Evolutionary conservation across 2,113 vertebrate species (phyloP).

Genomic region (Tragelaphus scriptus): DNA sequence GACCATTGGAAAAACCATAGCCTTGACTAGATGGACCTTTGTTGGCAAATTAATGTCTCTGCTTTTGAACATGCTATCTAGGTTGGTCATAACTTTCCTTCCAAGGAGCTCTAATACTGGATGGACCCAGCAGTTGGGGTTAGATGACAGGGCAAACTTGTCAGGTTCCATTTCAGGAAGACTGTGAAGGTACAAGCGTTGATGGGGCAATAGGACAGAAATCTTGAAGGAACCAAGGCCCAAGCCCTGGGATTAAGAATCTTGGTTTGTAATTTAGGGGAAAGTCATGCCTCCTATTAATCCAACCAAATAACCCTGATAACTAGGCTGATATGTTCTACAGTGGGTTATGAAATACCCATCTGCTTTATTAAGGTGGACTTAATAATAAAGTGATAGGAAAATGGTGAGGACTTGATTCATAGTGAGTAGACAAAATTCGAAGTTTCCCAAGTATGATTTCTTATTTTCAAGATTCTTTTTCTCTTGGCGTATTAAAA

Average conservation of each 20-base stretch:
- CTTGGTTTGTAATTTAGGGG: not conserved
- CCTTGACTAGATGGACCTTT: too few relatives aligned
- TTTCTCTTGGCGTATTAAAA: not conserved
- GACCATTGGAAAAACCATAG: too few relatives aligned
- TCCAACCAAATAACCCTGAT: not conserved
- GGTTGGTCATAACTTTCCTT: too few relatives aligned
- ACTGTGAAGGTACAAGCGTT: not conserved
- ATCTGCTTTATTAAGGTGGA: not conserved
- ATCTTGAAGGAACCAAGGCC: not conserved
- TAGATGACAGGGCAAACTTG: not conserved
- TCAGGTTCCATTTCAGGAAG: not conserved
- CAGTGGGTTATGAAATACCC: not conserved
- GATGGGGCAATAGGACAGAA: not conserved
- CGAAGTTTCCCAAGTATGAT: not conserved
- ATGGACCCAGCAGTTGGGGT: not conserved
- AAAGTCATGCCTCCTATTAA: not conserved
- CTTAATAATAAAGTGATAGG: not conserved
- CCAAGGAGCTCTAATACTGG: not conserved
- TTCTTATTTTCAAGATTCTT: constrained; percentile 9
- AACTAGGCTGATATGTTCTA: not conserved
- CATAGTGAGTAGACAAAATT: not conserved
- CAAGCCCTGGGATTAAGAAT: not conserved
- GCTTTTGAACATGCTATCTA: too few relatives aligned
- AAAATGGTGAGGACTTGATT: not conserved
- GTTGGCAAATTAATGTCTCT: too few relatives aligned